Percentiles rank a stretch among this genome's conserved stretches.
These are phyloP conservation scores for Anthophora plumipes DNA, from an alignment of 2,888 invertebrate genomes.

Conservation along the genomic window DNA sequence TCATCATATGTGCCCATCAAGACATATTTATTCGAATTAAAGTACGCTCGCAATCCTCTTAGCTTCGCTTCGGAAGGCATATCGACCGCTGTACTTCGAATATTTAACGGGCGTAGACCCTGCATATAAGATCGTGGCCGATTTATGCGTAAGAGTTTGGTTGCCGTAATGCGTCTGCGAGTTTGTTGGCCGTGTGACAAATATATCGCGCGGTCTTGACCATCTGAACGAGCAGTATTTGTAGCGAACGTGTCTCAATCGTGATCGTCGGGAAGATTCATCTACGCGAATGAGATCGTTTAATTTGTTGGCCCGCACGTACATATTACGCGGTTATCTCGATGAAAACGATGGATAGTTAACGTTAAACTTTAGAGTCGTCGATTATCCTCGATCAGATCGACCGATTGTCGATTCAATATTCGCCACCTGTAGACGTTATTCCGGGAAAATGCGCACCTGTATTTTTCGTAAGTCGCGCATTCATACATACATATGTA, in stretches of 20 bases:
- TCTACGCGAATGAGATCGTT: background rate
- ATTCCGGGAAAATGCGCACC: background rate
- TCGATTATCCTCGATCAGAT: background rate
- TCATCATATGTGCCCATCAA: background rate
- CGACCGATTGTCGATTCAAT: background rate
- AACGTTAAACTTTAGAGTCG: background rate
- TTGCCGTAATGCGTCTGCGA: slow-evolving; percentile 9
- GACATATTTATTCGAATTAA: background rate
- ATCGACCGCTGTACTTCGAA: background rate
- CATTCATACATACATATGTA: background rate
- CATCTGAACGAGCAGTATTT: background rate
- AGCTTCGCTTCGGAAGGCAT: background rate
- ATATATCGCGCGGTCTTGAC: slow-evolving; percentile 34
- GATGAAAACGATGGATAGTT: background rate
- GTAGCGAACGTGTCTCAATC: background rate
- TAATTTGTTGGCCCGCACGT: background rate
- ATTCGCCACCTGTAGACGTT: background rate
- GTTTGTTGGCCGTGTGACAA: slow-evolving; percentile 32
- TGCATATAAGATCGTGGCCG: background rate
- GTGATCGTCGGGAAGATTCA: background rate
- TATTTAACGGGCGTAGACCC: slow-evolving; percentile 23
- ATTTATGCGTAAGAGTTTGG: slow-evolving; percentile 23
- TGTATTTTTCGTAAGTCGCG: background rate
- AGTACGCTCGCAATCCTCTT: background rate
- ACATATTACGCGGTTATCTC: background rate